These are phyloP conservation scores for Marasmarcha lunaedactyla DNA, from an alignment of 2,888 invertebrate genomes.

Conservation along the genomic window DNA sequence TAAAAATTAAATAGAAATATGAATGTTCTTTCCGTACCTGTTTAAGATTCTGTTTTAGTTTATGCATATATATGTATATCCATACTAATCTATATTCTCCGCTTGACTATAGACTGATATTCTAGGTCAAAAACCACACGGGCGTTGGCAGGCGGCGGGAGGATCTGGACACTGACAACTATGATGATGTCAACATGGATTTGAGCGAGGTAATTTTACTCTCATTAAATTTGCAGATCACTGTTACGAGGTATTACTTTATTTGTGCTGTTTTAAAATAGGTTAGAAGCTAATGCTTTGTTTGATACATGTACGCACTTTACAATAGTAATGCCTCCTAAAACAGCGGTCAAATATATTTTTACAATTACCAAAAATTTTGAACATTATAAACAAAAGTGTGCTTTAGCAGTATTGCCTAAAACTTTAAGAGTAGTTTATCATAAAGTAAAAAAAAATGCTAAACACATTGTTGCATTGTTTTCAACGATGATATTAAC, in stretches of 20 bases:
- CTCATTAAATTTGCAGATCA: constrained; percentile 12
- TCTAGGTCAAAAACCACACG: constrained; percentile 46
- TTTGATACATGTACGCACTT: no score
- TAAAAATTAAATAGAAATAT: no score
- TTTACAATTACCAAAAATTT: no score
- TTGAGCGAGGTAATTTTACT: constrained; percentile 74
- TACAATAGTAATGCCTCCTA: neutral
- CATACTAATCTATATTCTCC: constrained; percentile 69
- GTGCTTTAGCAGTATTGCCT: neutral
- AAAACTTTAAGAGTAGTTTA: constrained; percentile 3
- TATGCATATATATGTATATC: no score
- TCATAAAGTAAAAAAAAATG: neutral
- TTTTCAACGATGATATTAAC: constrained; percentile 69
- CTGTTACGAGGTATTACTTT: no score
- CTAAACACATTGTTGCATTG: constrained; percentile 19
- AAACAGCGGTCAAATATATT: no score
- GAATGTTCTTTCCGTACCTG: no score
- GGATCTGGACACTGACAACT: constrained; percentile 78
- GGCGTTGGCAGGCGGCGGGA: constrained; percentile 41
- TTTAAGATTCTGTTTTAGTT: no score
- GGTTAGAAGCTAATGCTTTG: no score
- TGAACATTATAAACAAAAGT: no score
- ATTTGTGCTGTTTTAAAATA: no score
- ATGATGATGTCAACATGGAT: constrained; percentile 83
- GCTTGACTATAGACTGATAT: constrained; percentile 71